Evolutionary conservation across 2,113 vertebrate species (phyloP), one percentile per base, ranked within the genome.

Genomic region (Bombycilla garrulus): DNA sequence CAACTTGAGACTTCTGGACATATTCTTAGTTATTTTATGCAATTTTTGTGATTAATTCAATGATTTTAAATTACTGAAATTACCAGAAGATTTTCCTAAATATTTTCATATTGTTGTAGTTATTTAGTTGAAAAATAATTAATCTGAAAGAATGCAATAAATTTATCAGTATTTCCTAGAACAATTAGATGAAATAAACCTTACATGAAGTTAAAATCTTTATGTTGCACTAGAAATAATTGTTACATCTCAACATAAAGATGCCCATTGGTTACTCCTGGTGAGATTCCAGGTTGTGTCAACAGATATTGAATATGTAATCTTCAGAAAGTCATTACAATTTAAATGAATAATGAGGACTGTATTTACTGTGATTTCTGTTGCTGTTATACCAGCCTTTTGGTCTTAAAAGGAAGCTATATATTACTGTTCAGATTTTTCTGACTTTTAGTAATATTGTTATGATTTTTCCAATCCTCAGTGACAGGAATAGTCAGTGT

Each of bases 211-310:
- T 58, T 31, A 79, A 84, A 93, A 66, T 81, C 21, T 81, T 89
- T 83, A 67, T 86, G 36, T 11, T 86, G 11, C 88, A 4, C 71
- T 95, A 91, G 51, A 96, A 97, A 92, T 78, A 95, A 84, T 80
- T 94, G 26, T 54, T 81, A 24, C 3, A 10, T 91, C 86, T 82
- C 65, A 90, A 47, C 21, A 22, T 35, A 93, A 42, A 67, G 81
- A 86, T 19, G 44, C 5, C 81, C 21, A 78, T 90, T 6, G 6
- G 6, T 73, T 95, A 57, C 58, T 89, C 5, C 29, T 81, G 33
- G 24, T 77, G 87, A 93, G 17, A 92, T 57, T 85, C 14, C 58
- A 33, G 29, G 3, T 26, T 47, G 42, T 82, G 64, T 38, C 90
- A 85, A 82, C 6, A 45, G 2, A 18, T 74, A 62, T 29, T 83